Percentiles rank a stretch among this genome's conserved stretches.
These are phyloP conservation scores for Patella ulyssiponensis DNA, from an alignment of 2,888 invertebrate species.

Conservation along the genomic window DNA sequence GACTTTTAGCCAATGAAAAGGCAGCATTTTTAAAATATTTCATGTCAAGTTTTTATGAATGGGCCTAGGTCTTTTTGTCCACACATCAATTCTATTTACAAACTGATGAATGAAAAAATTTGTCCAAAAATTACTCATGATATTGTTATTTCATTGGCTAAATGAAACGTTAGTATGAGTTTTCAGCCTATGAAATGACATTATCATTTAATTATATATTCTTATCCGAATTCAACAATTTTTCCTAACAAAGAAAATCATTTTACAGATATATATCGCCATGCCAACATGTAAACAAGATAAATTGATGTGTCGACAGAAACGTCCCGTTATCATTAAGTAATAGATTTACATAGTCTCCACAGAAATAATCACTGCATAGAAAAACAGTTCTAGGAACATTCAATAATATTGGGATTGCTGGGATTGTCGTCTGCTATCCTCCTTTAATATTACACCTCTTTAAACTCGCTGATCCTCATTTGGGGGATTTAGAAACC, in stretches of 20 bases:
- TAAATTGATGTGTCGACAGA: conserved; percentile 8
- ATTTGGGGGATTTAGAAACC: no score
- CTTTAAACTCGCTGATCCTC: no score
- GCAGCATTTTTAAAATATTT: no score
- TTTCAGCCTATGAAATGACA: not conserved
- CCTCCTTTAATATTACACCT: no score
- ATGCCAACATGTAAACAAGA: conserved; percentile 13
- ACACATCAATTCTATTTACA: no score
- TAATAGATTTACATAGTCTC: conserved; percentile 11
- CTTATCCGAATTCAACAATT: conserved; percentile 2
- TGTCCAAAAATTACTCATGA: no score
- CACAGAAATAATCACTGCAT: not conserved
- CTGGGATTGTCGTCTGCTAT: not conserved
- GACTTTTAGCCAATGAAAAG: no score
- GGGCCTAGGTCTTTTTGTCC: no score
- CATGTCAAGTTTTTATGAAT: no score
- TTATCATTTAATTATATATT: not conserved
- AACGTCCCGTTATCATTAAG: conserved; percentile 12
- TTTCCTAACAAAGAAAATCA: conserved; percentile 10
- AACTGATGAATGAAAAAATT: no score
- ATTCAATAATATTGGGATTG: not conserved
- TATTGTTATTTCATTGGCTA: no score
- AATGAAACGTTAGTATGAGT: no score
- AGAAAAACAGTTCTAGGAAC: not conserved
- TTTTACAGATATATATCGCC: conserved; percentile 11